phyloP scores from a whole-genome alignment of 2,797 vertebrate species.

The Zalophus californianus region DNA sequence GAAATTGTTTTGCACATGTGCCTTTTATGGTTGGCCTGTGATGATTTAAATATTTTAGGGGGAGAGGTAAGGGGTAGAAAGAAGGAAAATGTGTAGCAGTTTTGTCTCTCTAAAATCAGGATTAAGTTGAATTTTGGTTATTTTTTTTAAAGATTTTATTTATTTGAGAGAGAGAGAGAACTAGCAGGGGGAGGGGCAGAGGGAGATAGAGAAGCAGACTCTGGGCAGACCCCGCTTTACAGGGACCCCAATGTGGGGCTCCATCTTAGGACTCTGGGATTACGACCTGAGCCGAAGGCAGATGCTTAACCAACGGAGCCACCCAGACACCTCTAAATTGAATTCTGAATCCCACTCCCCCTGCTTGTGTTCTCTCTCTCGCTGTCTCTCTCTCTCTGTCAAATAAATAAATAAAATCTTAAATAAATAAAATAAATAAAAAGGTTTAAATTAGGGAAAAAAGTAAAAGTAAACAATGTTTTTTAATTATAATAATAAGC shows the following conservation, averaged over 20 bases:
- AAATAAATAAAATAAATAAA: too few relatives aligned
- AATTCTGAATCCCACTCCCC: background rate
- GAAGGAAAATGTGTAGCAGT: background rate
- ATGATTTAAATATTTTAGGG: background rate
- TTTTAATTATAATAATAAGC: background rate
- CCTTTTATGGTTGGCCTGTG: background rate
- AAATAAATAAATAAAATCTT: too few relatives aligned
- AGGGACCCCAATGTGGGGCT: background rate
- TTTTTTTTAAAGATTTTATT: background rate
- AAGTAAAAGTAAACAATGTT: background rate
- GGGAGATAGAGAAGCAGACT: background rate
- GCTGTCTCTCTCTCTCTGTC: too few relatives aligned
- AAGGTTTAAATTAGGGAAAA: background rate
- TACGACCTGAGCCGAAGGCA: background rate
- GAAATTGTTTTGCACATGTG: background rate
- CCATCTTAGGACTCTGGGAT: background rate
- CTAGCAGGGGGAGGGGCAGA: background rate
- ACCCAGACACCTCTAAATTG: background rate
- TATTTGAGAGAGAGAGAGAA: background rate
- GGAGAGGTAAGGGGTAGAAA: background rate
- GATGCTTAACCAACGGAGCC: background rate
- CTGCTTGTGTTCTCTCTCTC: too few relatives aligned
- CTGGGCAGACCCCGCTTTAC: background rate
- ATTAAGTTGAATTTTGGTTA: background rate
- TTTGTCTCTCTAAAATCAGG: background rate